Conservation (phyloP, 2,888 invertebrate genomes). For the Melieria omissa region DNA sequence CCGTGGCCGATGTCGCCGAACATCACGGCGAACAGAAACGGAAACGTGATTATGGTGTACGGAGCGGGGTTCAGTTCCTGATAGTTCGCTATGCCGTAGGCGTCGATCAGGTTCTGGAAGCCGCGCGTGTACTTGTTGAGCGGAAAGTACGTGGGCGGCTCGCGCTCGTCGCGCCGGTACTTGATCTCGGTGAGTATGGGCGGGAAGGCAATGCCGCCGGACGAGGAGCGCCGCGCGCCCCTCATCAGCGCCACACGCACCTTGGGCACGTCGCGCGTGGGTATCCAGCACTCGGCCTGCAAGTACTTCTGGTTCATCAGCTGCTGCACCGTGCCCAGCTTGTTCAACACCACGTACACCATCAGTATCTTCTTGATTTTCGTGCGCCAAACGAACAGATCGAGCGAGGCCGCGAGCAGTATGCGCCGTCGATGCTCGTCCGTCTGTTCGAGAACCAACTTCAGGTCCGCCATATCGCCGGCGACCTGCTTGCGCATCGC, state of each 20-base stretch:
- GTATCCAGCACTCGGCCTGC: slow-evolving; percentile 92
- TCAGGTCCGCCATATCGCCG: slow-evolving; percentile 80
- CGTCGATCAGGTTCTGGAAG: slow-evolving; percentile 83
- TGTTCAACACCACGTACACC: slow-evolving; percentile 89
- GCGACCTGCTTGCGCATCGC: slow-evolving; percentile 81
- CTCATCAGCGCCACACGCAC: slow-evolving; percentile 81
- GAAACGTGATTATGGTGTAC: slow-evolving; percentile 91
- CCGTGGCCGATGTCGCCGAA: slow-evolving; percentile 96
- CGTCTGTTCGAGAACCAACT: slow-evolving; percentile 78
- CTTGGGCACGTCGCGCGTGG: slow-evolving; percentile 74
- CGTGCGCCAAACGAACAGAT: slow-evolving; percentile 75
- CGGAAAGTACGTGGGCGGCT: slow-evolving; percentile 93
- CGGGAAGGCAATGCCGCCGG: slow-evolving; percentile 74
- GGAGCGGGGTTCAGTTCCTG: slow-evolving; percentile 91
- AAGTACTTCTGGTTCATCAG: slow-evolving; percentile 74
- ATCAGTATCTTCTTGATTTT: slow-evolving; percentile 86
- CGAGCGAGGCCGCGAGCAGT: slow-evolving; percentile 60
- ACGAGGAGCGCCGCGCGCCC: slow-evolving; percentile 83
- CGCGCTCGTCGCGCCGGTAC: slow-evolving; percentile 10
- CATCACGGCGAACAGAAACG: slow-evolving; percentile 96
- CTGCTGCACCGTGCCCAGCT: slow-evolving; percentile 86
- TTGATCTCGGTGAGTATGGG: slow-evolving; percentile 82
- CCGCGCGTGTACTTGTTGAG: slow-evolving; percentile 91
- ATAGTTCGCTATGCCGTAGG: slow-evolving; percentile 94
- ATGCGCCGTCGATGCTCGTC: slow-evolving; percentile 80